These are phyloP conservation scores for Argyrosomus japonicus DNA, from an alignment of 2,113 vertebrate species.

Conservation along the genomic window DNA sequence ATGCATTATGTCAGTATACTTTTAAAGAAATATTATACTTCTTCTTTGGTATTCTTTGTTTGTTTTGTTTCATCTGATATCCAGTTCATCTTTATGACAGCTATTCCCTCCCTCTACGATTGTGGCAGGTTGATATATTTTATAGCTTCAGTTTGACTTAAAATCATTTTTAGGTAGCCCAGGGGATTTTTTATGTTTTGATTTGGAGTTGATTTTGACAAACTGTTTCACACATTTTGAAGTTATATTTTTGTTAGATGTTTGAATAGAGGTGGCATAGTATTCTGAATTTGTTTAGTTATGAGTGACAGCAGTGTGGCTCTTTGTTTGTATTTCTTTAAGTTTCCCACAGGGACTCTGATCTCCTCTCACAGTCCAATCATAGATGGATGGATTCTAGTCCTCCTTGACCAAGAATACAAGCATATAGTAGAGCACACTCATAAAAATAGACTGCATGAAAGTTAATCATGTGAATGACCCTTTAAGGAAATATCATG, in stretches of 20 bases:
- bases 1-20: background rate
- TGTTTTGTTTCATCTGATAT: constrained; percentile 13
- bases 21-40: background rate
- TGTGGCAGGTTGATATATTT: background rate
- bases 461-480: background rate
- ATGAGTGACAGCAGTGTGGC: background rate
- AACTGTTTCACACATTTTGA: background rate
- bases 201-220: constrained; percentile 3
- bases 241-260: background rate
- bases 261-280: background rate
- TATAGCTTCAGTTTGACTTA: background rate
- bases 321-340: background rate
- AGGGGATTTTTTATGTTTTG: background rate
- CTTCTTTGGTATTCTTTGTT: background rate
- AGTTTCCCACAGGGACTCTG: background rate
- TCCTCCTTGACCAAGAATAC: background rate
- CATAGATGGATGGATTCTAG: background rate
- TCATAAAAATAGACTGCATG: background rate
- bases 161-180: background rate
- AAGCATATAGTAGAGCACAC: background rate
- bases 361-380: background rate
- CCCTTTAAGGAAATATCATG: background rate
- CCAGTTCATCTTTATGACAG: constrained; percentile 27
- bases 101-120: background rate
- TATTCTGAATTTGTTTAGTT: background rate